phyloP scores from a whole-genome alignment of 2,797 vertebrate species.

The Discoglossus pictus region DNA sequence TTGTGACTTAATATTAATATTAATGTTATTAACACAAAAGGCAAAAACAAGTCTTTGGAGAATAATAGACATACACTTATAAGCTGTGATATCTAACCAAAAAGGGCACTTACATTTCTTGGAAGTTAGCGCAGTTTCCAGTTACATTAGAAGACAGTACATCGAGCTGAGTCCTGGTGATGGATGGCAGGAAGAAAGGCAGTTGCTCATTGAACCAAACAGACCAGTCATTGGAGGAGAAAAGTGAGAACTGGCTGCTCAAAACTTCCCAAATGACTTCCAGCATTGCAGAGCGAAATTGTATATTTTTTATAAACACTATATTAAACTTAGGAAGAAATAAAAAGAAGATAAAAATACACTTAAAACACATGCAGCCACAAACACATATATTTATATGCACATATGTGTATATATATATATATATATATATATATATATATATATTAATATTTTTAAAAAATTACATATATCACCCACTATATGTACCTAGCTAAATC shows the following conservation, averaged over 20 bases:
- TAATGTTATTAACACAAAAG: too few species aligned
- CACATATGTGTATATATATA: too few species aligned
- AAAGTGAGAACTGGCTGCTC: slow-evolving; percentile 5
- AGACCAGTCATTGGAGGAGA: slow-evolving; percentile 16
- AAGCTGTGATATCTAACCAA: too few species aligned
- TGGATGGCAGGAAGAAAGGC: slow-evolving; percentile 39
- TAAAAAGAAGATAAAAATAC: neutral
- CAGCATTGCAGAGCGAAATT: slow-evolving; percentile 34
- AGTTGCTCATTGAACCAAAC: slow-evolving; percentile 43
- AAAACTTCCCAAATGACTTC: slow-evolving; percentile 41
- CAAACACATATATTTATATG: too few species aligned
- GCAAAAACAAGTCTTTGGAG: too few species aligned
- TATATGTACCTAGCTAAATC: too few species aligned
- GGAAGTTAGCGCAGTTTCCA: slow-evolving; percentile 34
- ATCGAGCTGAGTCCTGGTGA: slow-evolving; percentile 22
- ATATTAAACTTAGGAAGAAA: slow-evolving; percentile 34
- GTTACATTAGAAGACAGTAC: slow-evolving; percentile 16
- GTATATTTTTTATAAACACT: slow-evolving; percentile 4
- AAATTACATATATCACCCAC: too few species aligned
- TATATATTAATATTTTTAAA: too few species aligned
- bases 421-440: too few species aligned
- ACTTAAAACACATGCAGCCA: neutral
- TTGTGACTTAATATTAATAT: too few species aligned
- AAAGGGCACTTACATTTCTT: slow-evolving; percentile 49
- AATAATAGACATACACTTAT: too few species aligned